These are phyloP conservation scores for Eretmocerus hayati DNA, from an alignment of 2,888 invertebrate species.

Conservation along the genomic window DNA sequence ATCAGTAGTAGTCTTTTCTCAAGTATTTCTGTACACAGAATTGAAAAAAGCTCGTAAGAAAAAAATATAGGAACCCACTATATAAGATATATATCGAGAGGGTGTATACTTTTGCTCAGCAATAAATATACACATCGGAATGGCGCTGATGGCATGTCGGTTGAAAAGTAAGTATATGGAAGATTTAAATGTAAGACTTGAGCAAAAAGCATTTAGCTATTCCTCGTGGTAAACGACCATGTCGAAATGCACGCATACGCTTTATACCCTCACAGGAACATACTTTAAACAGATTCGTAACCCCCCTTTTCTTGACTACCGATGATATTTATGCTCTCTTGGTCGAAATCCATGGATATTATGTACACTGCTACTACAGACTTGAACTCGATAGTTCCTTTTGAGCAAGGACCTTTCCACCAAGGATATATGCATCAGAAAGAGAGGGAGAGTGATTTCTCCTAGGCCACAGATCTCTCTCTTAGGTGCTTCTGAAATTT, in stretches of 20 bases:
- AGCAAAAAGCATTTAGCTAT: constrained; percentile 49
- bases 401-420: constrained; percentile 22
- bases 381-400: constrained; percentile 24
- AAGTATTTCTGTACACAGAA: too few species aligned
- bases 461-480: too few species aligned
- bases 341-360: constrained; percentile 14
- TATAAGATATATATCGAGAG: constrained; percentile 1
- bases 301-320: constrained; percentile 22
- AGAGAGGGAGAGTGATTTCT: too few species aligned
- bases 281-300: constrained; percentile 42
- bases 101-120: constrained; percentile 2
- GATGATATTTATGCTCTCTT: constrained; percentile 20
- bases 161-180: constrained; percentile 42
- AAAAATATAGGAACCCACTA: background rate
- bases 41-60: constrained; percentile 2
- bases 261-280: too few species aligned
- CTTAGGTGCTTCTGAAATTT: constrained; percentile 34
- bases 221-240: constrained; percentile 47
- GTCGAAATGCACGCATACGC: constrained; percentile 41
- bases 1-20: background rate
- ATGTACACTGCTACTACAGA: constrained; percentile 16
- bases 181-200: constrained; percentile 46
- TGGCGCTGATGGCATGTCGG: constrained; percentile 19
- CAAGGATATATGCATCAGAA: too few species aligned
- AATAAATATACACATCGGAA: background rate